Base-by-base conservation (phyloP, 2,888 invertebrate genomes). In the Diadegma fenestrale region DNA sequence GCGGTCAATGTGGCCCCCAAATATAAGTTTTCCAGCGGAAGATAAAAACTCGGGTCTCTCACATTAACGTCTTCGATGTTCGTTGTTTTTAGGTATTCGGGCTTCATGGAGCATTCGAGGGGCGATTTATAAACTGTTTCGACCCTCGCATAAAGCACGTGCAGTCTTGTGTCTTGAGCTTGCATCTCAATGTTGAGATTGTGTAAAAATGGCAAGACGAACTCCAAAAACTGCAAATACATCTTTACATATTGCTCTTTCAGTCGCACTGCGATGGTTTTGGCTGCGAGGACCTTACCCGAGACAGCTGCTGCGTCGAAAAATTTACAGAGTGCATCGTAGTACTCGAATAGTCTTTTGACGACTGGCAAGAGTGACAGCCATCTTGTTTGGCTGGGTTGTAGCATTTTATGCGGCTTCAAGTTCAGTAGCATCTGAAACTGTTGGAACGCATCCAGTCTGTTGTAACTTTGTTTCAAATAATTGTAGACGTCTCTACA, bases 401-500 rank as follows among this genome's bases (percentile, higher is more conserved):
- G 84, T 26, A 89, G 61, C 19, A 88, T 48, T 71, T 87, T 86
- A 45, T 87, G 84, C 6, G 84, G 80, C 58, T 87, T 84, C n/a
- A 88, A 77, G 43, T 90, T 83, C n/a, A 88, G 22, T 69, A 91
- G 88, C 19, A 48, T 75, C 87, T 92, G 91, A 72, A 84, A 79
- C 58, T 75, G 48, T 51, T 68, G 54, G 51, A 71, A 85, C 17
- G 79, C 63, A 22, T 48, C 43, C 17, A 72, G 68, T 82, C 89
- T 63, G 86, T 90, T 90, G 8, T 86, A 86, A 82, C 89, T 89
- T 10, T 86, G 83, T 17, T 80, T 63, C 26, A 91, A 86, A 82
- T 89, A 89, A 84, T 88, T 89, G 63, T 88, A 89, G n/a, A 89
- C 86, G 72, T 89, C 88, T 41, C 88, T 63, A 1, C 86, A 82